These are phyloP conservation scores for Tetramorium parvispinum DNA, from an alignment of 1,140 invertebrate species.

Conservation along the genomic window DNA sequence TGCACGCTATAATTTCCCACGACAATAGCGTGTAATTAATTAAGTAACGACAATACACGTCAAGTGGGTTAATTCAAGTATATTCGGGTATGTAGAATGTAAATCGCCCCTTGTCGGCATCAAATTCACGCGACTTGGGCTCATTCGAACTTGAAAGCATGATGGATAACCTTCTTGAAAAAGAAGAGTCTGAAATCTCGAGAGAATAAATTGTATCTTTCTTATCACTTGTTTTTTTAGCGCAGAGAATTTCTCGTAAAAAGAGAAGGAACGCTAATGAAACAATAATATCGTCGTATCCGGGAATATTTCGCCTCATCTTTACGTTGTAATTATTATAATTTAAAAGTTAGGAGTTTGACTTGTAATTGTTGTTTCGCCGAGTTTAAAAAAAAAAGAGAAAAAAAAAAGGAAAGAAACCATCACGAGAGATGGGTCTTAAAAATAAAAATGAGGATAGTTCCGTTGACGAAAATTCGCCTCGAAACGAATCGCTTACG, in stretches of 20 bases:
- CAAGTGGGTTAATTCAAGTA: slow-evolving; percentile 13
- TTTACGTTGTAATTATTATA: neutral
- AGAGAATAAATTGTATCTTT: neutral
- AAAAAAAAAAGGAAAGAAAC: no score
- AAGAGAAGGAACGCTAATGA: neutral
- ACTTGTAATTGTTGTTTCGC: neutral
- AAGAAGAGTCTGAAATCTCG: neutral
- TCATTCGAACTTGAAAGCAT: neutral
- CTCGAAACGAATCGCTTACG: slow-evolving; percentile 27
- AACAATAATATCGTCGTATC: neutral
- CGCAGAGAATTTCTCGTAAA: neutral
- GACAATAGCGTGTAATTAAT: slow-evolving; percentile 8
- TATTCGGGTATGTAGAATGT: neutral
- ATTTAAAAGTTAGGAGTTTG: neutral
- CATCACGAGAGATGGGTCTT: neutral
- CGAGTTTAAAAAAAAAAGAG: neutral
- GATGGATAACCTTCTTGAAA: neutral
- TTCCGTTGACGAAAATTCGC: slow-evolving; percentile 31
- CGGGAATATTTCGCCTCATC: neutral
- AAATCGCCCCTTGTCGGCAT: neutral
- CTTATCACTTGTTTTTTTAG: neutral
- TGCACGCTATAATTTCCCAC: neutral
- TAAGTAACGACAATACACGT: slow-evolving; percentile 6
- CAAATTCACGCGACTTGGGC: neutral
- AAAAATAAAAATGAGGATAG: neutral